These are phyloP conservation scores for Diplolepis rosae DNA, from an alignment of 2,888 invertebrate genomes.

Conservation along the genomic window DNA sequence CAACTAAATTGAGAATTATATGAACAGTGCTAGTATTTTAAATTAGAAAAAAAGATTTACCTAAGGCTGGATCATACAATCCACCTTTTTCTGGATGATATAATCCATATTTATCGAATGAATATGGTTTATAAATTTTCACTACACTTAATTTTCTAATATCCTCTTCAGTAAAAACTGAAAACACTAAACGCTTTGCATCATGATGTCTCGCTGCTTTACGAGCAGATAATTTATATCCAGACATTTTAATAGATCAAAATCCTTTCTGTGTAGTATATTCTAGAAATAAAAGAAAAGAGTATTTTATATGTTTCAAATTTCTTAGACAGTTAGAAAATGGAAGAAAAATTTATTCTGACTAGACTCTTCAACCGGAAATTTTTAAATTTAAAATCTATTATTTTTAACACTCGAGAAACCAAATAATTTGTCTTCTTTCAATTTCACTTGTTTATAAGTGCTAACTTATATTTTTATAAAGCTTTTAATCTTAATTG, in stretches of 20 bases:
- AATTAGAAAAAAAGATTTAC: constrained; percentile 70
- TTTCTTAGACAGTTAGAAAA: too few relatives aligned
- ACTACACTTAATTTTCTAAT: constrained; percentile 86
- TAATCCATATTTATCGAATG: constrained; percentile 82
- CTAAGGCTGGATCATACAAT: constrained; percentile 91
- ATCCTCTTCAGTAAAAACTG: constrained; percentile 85
- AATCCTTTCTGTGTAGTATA: not conserved
- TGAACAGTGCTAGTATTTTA: too few relatives aligned
- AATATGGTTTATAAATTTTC: constrained; percentile 85
- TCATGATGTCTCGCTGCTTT: constrained; percentile 61
- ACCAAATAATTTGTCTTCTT: too few relatives aligned
- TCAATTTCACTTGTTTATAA: too few relatives aligned
- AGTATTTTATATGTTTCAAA: too few relatives aligned
- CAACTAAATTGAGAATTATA: too few relatives aligned
- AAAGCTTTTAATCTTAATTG: too few relatives aligned
- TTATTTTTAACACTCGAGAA: too few relatives aligned
- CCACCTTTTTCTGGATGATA: constrained; percentile 90
- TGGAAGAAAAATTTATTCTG: too few relatives aligned
- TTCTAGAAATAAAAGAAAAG: not conserved
- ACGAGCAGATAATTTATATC: constrained; percentile 16
- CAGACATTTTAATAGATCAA: not conserved
- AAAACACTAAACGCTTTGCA: constrained; percentile 76
- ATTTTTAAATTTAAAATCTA: too few relatives aligned
- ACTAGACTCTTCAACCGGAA: too few relatives aligned
- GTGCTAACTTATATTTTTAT: too few relatives aligned